Evolutionary conservation across 2,888 invertebrate species (phyloP).

Genomic region (Amiota minor): DNA sequence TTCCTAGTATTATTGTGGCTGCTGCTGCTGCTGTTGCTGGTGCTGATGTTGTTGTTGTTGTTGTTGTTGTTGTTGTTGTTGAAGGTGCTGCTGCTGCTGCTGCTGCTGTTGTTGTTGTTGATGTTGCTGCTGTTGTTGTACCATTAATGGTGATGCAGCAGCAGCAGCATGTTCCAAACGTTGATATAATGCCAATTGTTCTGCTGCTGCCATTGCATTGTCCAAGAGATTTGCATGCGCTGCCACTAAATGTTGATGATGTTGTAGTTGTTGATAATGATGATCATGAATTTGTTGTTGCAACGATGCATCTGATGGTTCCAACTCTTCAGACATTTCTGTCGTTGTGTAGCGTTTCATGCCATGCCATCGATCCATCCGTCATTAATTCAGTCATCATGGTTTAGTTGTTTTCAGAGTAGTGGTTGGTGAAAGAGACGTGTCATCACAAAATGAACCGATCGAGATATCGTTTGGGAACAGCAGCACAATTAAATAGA

Average conservation of each 20-base stretch:
- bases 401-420: background rate
- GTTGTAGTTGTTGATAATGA: conserved; percentile 27
- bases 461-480: background rate
- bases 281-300: conserved; percentile 44
- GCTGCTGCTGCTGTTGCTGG: conserved; percentile 52
- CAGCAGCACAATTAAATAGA: conserved; percentile 25
- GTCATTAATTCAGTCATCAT: background rate
- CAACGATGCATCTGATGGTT: conserved; percentile 43
- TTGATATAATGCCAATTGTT: conserved; percentile 64
- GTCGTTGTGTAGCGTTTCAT: conserved; percentile 27
- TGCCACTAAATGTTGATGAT: conserved; percentile 48
- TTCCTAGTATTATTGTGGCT: conserved; percentile 14
- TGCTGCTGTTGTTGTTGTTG: conserved; percentile 36
- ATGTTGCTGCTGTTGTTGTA: conserved; percentile 51
- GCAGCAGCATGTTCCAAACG: conserved; percentile 61
- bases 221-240: conserved; percentile 61
- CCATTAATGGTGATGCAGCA: conserved; percentile 51
- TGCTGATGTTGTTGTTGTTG: conserved; percentile 41
- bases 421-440: too few species aligned
- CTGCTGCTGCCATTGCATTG: conserved; percentile 56
- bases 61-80: conserved; percentile 56
- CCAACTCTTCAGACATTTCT: conserved; percentile 57
- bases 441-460: background rate
- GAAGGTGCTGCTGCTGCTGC: conserved; percentile 39
- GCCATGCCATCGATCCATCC: background rate